A percentile compares a stretch with the other conserved stretches of the same genome.
phyloP scores from a whole-genome alignment of 2,113 vertebrate genomes.

The Puntigrus tetrazona region DNA sequence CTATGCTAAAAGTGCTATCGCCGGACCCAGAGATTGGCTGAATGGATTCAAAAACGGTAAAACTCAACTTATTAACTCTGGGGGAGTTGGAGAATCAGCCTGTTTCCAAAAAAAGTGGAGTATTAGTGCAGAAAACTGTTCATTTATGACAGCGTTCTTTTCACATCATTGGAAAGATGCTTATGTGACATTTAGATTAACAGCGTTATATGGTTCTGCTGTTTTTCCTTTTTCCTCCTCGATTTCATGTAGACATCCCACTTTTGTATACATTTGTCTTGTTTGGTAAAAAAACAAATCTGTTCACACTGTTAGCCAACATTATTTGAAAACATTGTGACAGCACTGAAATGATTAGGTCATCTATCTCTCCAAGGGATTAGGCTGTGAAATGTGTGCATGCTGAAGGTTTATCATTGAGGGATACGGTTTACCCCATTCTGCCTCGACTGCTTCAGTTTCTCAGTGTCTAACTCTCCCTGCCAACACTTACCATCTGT shows the following conservation, averaged over 20 bases:
- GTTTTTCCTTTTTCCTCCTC: background rate
- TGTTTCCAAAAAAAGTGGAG: too few species aligned
- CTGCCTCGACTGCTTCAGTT: conserved; percentile 16
- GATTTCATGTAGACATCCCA: background rate
- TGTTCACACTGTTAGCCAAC: background rate
- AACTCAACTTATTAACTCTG: too few species aligned
- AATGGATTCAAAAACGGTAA: too few species aligned
- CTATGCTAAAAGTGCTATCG: too few species aligned
- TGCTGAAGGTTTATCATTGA: conserved; percentile 11
- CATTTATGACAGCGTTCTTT: background rate
- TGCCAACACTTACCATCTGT: conserved; percentile 50
- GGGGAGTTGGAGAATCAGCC: too few species aligned
- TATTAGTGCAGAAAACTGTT: background rate
- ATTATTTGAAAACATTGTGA: conserved; percentile 15
- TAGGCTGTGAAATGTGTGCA: conserved; percentile 7
- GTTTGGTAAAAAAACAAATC: background rate
- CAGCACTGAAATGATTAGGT: background rate
- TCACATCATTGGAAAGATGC: background rate
- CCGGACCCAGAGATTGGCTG: too few species aligned
- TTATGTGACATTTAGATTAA: background rate
- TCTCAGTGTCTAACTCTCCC: conserved; percentile 24
- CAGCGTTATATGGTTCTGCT: background rate
- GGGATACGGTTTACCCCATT: background rate
- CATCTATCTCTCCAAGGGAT: background rate
- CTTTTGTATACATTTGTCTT: background rate